Percentiles rank a stretch among this genome's conserved stretches.
Conservation (phyloP, 2,797 vertebrate genomes). For the Oryzias sinensis region DNA sequence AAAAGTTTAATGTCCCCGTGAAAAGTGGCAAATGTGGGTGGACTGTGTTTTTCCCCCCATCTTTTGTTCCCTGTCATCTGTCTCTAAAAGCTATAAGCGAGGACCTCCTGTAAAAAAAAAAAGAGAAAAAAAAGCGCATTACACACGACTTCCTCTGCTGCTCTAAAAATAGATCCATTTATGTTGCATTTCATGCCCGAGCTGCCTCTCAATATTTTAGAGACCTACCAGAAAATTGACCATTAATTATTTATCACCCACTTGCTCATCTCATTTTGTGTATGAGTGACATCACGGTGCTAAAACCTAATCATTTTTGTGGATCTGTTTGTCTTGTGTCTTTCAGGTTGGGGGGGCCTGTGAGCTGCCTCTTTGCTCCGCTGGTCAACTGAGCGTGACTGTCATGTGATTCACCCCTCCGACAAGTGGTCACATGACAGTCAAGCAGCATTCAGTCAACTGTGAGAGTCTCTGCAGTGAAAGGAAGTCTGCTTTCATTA, state of each 20-base stretch:
- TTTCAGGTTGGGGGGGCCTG: neutral
- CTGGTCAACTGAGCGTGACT: slow-evolving; percentile 24
- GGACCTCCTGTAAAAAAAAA: slow-evolving; percentile 6
- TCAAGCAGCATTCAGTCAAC: slow-evolving; percentile 15
- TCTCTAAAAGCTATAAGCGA: slow-evolving; percentile 64
- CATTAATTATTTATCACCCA: slow-evolving; percentile 67
- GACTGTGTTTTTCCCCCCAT: slow-evolving; percentile 12
- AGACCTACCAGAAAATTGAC: slow-evolving; percentile 62
- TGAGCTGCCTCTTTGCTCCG: neutral
- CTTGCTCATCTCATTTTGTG: slow-evolving; percentile 46
- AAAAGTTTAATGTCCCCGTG: slow-evolving; percentile 60
- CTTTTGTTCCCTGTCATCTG: slow-evolving; percentile 29
- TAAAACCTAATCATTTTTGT: neutral
- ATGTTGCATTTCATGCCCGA: slow-evolving; percentile 73
- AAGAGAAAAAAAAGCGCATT: slow-evolving; percentile 17
- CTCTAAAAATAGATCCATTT: slow-evolving; percentile 73
- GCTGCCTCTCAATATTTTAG: slow-evolving; percentile 69
- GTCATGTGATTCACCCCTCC: slow-evolving; percentile 9
- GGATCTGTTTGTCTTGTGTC: neutral
- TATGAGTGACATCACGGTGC: neutral
- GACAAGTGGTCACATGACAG: slow-evolving; percentile 29
- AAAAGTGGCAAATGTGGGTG: slow-evolving; percentile 63
- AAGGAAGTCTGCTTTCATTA: slow-evolving; percentile 1
- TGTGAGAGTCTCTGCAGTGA: slow-evolving; percentile 13
- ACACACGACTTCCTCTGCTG: slow-evolving; percentile 54